phyloP scores from a whole-genome alignment of 2,888 invertebrate genomes.

The Drosophila algonquin region DNA sequence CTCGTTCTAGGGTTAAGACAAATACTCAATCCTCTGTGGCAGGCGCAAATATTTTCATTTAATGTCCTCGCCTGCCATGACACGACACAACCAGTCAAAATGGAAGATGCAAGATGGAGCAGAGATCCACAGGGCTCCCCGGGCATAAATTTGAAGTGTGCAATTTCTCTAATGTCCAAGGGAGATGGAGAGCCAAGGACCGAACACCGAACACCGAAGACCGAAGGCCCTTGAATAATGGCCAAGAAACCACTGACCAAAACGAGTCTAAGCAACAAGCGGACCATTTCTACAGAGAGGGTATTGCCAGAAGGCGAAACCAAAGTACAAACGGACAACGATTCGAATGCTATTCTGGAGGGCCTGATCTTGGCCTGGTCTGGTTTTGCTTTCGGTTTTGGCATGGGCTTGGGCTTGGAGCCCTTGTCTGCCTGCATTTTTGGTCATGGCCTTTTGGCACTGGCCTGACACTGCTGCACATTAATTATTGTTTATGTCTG shows the following conservation, averaged over 20 bases:
- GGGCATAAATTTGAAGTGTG: constrained; percentile 46
- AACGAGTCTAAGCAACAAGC: constrained; percentile 25
- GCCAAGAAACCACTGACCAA: constrained; percentile 39
- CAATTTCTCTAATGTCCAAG: constrained; percentile 34
- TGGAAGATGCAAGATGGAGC: constrained; percentile 13
- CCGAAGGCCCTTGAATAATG: constrained; percentile 19
- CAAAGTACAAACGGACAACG: constrained; percentile 7
- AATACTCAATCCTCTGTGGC: not conserved
- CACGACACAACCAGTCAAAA: constrained; percentile 39
- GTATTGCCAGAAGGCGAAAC: constrained; percentile 17
- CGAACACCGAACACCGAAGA: not conserved
- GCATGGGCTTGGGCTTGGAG: not conserved
- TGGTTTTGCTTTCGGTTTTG: constrained; percentile 5
- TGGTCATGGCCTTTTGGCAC: constrained; percentile 77
- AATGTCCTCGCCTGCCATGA: constrained; percentile 41
- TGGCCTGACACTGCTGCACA: constrained; percentile 65
- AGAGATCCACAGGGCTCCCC: constrained; percentile 1
- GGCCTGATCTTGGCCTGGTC: constrained; percentile 19
- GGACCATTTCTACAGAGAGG: constrained; percentile 9
- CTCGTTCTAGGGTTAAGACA: constrained; percentile 5
- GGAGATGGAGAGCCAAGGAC: constrained; percentile 1
- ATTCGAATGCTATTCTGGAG: not conserved
- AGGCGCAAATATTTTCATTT: constrained; percentile 33
- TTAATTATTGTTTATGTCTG: constrained; percentile 65
- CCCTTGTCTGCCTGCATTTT: constrained; percentile 50